Evolutionary conservation across 2,113 vertebrate genomes (phyloP).

Genomic region (Hyaena hyaena): DNA sequence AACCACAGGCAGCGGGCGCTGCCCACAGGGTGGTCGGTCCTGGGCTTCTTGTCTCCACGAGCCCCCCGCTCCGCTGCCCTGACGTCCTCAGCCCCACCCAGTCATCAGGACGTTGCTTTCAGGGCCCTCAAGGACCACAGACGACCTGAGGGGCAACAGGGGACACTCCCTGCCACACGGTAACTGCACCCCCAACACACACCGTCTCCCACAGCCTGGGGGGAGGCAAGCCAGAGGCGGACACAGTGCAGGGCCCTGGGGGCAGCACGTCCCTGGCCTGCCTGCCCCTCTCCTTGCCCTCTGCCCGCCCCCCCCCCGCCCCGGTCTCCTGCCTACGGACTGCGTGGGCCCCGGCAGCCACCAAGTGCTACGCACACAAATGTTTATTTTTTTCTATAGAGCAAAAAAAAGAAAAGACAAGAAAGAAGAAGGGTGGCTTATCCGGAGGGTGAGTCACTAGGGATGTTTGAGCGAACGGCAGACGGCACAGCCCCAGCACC

Average conservation of each 20-base stretch:
- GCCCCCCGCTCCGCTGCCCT: neutral
- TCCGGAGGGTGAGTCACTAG: neutral
- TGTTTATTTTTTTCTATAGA: conserved; percentile 50
- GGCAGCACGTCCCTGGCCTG: neutral
- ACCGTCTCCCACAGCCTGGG: neutral
- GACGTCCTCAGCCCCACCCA: fast-evolving
- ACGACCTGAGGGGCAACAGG: neutral
- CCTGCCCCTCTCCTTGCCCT: neutral
- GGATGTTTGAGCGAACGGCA: neutral
- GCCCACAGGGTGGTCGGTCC: neutral
- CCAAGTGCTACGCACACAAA: neutral
- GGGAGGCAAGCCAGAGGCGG: neutral
- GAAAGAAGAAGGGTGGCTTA: neutral
- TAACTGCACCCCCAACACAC: neutral
- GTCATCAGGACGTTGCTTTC: neutral
- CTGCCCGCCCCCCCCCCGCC: neutral
- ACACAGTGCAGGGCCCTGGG: fast-evolving
- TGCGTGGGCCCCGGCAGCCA: neutral
- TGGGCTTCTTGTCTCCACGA: neutral
- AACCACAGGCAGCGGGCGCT: fast-evolving
- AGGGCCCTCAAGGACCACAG: fast-evolving
- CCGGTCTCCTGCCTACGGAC: neutral
- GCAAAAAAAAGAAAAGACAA: neutral
- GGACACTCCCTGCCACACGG: neutral
- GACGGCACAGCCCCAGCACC: neutral